Base-by-base conservation (phyloP, 2,888 invertebrate genomes). In the Pterostichus madidus region DNA sequence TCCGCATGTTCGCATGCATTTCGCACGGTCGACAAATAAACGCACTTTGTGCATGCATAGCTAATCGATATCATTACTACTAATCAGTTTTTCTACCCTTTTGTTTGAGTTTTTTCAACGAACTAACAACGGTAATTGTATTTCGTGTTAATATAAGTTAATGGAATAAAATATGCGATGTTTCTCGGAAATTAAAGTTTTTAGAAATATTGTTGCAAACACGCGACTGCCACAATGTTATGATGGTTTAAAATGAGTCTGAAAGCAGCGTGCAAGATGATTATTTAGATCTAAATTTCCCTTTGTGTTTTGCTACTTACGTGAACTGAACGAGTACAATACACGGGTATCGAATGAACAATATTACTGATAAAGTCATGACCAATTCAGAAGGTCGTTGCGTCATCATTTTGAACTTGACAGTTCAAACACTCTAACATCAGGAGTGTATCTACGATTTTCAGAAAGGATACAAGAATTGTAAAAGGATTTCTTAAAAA, bases 101-200 rank as follows among this genome's bases (percentile, higher is more conserved):
- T 80, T 80, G 71, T 53, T 80, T 79, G 44, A 79, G 59, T 71
- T 80, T 80, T 56, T 80, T 56, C 73, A 53, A 35, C 46, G 46
- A 73, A 80, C 53, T 39, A 56, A 80, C 39, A 56, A 80, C 39
- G 80, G 80, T 80, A 80, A 80, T 80, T 80, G 73, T 56, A 71
- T 71, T 80, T 71, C 80, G 73, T 80, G 80, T 73, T 80, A 53
- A 80, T 80, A 71, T 73, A 80, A 80, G 56, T 80, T 80, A 71
- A 80, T 80, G 71, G 80, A 80, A 56, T 80, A 80, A 80, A 80
- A 53, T 80, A 80, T 71, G 49, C 73, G 32, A 24, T 71, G 56
- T 73, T 80, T 80, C 80, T 80, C 71, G 80, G 80, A 80, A 80
- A 80, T 80, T 80, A 80, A 79, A 68, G 80, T 80, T 80, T 80